Conservation (phyloP, 92 coral and sea anemone genomes). For the Montipora capitata region DNA sequence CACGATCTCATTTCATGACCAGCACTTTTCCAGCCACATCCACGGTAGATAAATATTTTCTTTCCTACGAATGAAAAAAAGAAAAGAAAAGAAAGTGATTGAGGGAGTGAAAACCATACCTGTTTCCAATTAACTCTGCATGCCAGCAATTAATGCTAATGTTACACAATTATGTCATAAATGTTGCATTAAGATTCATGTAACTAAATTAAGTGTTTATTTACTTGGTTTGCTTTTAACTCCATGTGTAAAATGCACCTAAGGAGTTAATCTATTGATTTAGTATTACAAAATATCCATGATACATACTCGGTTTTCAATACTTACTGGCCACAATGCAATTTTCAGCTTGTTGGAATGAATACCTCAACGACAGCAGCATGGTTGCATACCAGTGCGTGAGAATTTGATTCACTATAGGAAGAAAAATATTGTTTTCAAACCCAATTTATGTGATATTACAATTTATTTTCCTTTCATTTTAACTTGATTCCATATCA, state of each 20-base stretch:
- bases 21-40: slow-evolving; percentile 49
- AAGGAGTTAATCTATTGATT: slow-evolving; percentile 4
- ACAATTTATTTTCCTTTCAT: background rate
- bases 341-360: slow-evolving; percentile 41
- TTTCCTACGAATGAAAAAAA: slow-evolving; percentile 15
- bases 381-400: slow-evolving; percentile 53
- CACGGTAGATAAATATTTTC: slow-evolving; percentile 20
- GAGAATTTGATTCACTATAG: slow-evolving; percentile 58
- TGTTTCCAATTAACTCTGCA: slow-evolving; percentile 1
- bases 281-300: slow-evolving; percentile 1
- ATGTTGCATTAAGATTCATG: slow-evolving; percentile 11
- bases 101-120: slow-evolving; percentile 16
- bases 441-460: slow-evolving; percentile 10
- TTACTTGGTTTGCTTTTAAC: background rate
- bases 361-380: slow-evolving; percentile 34
- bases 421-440: background rate
- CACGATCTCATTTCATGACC: background rate
- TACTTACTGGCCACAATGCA: slow-evolving; percentile 3
- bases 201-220: slow-evolving; percentile 18
- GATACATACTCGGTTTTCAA: slow-evolving; percentile 1
- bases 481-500: background rate
- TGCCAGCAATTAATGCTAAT: slow-evolving; percentile 10
- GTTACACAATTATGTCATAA: slow-evolving; percentile 3
- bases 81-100: background rate
- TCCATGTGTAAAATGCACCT: slow-evolving; percentile 1